phyloP scores from a whole-genome alignment of 2,113 vertebrate species.

The Diadophis punctatus region DNA sequence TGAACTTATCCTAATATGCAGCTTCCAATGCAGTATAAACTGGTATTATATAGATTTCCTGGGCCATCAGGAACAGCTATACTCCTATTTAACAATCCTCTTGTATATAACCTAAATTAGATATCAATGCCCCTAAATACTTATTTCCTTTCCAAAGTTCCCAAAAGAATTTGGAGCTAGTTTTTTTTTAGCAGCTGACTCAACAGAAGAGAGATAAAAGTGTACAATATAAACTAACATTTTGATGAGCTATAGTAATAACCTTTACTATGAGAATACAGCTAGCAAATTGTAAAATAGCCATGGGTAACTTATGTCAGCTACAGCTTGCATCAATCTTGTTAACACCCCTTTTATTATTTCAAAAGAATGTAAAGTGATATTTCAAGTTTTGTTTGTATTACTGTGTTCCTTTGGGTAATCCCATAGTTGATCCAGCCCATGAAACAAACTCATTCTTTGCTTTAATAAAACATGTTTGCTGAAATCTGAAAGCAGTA shows the following conservation, averaged over 20 bases:
- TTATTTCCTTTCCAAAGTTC: background rate
- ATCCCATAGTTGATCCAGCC: conserved; percentile 9
- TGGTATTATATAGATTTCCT: background rate
- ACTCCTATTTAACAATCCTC: background rate
- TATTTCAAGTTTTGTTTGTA: conserved; percentile 30
- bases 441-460: conserved; percentile 9
- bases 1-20: background rate
- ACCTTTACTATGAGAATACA: background rate
- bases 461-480: background rate
- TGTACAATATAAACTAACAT: background rate
- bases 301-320: background rate
- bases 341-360: conserved; percentile 3
- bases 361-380: conserved; percentile 7
- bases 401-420: conserved; percentile 20
- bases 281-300: conserved; percentile 9
- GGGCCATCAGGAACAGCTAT: background rate
- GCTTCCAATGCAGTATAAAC: background rate
- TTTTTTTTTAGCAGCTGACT: background rate
- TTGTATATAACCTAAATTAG: background rate
- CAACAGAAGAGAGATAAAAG: background rate
- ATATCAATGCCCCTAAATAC: background rate
- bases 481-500: conserved; percentile 22
- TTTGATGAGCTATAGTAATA: background rate
- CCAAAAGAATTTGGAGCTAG: background rate
- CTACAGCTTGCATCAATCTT: conserved; percentile 21